phyloP scores from a whole-genome alignment of 2,888 invertebrate genomes.

The Carterocephalus palaemon region DNA sequence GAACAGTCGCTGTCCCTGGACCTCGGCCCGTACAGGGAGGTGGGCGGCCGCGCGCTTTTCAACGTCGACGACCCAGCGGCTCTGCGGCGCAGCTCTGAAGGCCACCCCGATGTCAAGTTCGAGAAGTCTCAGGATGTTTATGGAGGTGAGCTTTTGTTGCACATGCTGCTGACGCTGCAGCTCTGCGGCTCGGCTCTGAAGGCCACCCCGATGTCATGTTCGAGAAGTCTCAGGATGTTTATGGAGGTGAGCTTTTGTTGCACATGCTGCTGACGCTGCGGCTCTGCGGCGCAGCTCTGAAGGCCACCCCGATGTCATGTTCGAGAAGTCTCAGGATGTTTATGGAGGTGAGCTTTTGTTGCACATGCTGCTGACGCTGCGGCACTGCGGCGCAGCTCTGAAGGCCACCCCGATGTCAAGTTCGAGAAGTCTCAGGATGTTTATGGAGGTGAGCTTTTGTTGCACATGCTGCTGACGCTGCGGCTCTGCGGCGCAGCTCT shows the following conservation, averaged over 20 bases:
- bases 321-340: too few relatives aligned
- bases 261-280: constrained; percentile 24
- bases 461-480: constrained; percentile 26
- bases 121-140: too few relatives aligned
- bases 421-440: too few relatives aligned
- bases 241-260: too few relatives aligned
- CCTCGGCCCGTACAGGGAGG: constrained; percentile 31
- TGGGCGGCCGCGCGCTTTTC: constrained; percentile 35
- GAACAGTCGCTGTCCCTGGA: not conserved
- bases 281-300: constrained; percentile 26
- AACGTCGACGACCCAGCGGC: constrained; percentile 22
- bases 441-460: too few relatives aligned
- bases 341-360: too few relatives aligned
- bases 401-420: constrained; percentile 32
- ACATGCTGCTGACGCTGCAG: too few relatives aligned
- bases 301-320: constrained; percentile 34
- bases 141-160: too few relatives aligned
- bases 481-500: constrained; percentile 23
- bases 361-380: too few relatives aligned
- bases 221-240: too few relatives aligned
- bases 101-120: constrained; percentile 36
- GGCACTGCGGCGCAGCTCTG: too few relatives aligned
- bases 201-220: constrained; percentile 33
- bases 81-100: constrained; percentile 26
- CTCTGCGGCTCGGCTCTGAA: constrained; percentile 35